Conservation (phyloP, 1,140 invertebrate genomes). For the Melipona quadrifasciata region DNA sequence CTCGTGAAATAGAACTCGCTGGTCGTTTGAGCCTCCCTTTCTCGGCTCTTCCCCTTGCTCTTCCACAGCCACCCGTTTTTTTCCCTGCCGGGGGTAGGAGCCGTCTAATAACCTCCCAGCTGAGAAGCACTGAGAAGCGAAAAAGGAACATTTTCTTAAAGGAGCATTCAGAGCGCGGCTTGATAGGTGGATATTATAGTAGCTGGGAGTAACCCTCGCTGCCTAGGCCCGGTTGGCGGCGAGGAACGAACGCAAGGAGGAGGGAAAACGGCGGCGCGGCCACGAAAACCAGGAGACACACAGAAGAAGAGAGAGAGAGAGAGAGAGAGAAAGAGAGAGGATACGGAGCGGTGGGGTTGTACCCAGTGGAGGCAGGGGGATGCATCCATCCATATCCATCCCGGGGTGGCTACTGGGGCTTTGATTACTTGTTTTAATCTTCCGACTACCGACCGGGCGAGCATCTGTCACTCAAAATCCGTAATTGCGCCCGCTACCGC, state of each 20-base stretch:
- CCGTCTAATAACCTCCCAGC: slow-evolving; percentile 59
- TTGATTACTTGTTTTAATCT: slow-evolving; percentile 83
- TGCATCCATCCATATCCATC: slow-evolving; percentile 77
- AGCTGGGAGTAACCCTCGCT: slow-evolving; percentile 54
- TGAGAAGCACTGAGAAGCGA: slow-evolving; percentile 49
- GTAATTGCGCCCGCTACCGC: slow-evolving; percentile 78
- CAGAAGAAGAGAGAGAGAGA: not conserved
- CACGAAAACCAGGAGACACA: slow-evolving; percentile 37
- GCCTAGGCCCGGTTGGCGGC: slow-evolving; percentile 16
- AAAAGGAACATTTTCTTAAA: slow-evolving; percentile 68
- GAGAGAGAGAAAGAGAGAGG: not conserved
- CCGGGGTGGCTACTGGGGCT: slow-evolving; percentile 73
- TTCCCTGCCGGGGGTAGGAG: not conserved
- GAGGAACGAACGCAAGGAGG: not conserved
- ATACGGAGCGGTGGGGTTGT: slow-evolving; percentile 26
- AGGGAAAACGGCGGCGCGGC: slow-evolving; percentile 29
- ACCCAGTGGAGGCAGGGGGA: slow-evolving; percentile 35
- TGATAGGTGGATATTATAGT: slow-evolving; percentile 68
- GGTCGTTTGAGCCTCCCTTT: slow-evolving; percentile 51
- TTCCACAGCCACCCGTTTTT: not conserved
- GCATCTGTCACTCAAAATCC: slow-evolving; percentile 82
- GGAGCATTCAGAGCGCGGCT: slow-evolving; percentile 66
- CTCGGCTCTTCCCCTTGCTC: not conserved
- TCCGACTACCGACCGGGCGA: slow-evolving; percentile 80
- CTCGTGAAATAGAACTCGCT: slow-evolving; percentile 46